Base-by-base conservation (phyloP, 2,797 vertebrate genomes). In the Adelosebastes latens region DNA sequence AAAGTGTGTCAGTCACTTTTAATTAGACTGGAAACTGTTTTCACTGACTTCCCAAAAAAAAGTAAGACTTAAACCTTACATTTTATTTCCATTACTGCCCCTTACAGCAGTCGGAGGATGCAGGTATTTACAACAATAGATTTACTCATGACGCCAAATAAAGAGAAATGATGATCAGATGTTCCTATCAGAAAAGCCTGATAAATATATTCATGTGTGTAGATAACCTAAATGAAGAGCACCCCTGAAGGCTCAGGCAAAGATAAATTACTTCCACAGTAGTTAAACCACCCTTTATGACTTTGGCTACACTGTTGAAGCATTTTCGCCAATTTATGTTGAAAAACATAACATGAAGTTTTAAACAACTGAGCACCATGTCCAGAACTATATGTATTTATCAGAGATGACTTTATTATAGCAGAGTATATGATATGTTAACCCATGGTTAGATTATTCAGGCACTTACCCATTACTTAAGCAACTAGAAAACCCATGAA, bases 401-500 rank as follows among this genome's bases (percentile, higher is more conserved):
- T 63, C 12, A 68, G 39, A 67, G 0, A 42, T 60, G 0, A 32
- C 8, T 74, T 75, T 13, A 62, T 56, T 13, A 34, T 2, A 29
- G 27, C 58, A 73, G 31, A 75, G 63, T 53, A n/a, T 27, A 31
- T 52, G 20, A 67, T 22, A 68, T 59, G 42, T 72, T 61, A 72
- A 77, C 64, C 46, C 75, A 66, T 1, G 1, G 12, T 72, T 39
- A 18, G 65, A 59, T 56, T 39, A 46, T 22, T 62, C 36, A 66
- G 77, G 67, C 69, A 82, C 72, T 80, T 68, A 75, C 46, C 71
- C 27, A 6, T 69, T 29, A 82, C n/a, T 62, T 77, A 63, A 84
- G 73, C 80, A 79, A 86, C 2, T 2, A 62, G 31, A 69, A 67
- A 83, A 14, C 42, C 29, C 34, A 7, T 39, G 12, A 78, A 66